These are phyloP conservation scores for Chrysomela aeneicollis DNA, from an alignment of 2,888 invertebrate species.

Conservation along the genomic window DNA sequence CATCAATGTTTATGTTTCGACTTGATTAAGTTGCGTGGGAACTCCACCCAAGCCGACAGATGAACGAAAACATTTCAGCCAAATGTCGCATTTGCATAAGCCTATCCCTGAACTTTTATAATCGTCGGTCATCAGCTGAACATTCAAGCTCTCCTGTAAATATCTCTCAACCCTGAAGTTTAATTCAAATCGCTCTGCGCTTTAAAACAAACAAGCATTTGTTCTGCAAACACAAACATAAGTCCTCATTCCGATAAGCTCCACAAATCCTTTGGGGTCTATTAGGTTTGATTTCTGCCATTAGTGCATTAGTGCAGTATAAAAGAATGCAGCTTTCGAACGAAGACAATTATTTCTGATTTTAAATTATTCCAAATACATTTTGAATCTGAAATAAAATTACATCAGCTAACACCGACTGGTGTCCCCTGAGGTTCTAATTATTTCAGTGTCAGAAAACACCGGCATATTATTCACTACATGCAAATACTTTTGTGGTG, in stretches of 20 bases:
- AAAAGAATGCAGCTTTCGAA: too few relatives aligned
- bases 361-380: too few relatives aligned
- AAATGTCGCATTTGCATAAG: slow-evolving; percentile 8
- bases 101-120: slow-evolving; percentile 32
- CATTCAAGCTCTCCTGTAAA: slow-evolving; percentile 33
- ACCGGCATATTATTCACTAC: too few relatives aligned
- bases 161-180: slow-evolving; percentile 26
- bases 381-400: too few relatives aligned
- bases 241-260: slow-evolving; percentile 27
- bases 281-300: slow-evolving; percentile 11
- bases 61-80: neutral
- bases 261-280: slow-evolving; percentile 24
- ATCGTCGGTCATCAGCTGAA: slow-evolving; percentile 33
- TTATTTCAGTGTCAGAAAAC: too few relatives aligned
- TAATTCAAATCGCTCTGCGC: slow-evolving; percentile 29
- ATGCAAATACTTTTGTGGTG: too few relatives aligned
- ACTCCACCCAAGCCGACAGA: neutral
- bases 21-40: neutral
- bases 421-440: too few relatives aligned
- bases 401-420: too few relatives aligned
- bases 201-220: slow-evolving; percentile 34
- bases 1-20: neutral
- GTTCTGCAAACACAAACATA: slow-evolving; percentile 32
- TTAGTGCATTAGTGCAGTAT: too few relatives aligned
- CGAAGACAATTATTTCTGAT: too few relatives aligned